Evolutionary conservation across 2,113 vertebrate species (phyloP).

Genomic region (Hiodon tergisus): DNA sequence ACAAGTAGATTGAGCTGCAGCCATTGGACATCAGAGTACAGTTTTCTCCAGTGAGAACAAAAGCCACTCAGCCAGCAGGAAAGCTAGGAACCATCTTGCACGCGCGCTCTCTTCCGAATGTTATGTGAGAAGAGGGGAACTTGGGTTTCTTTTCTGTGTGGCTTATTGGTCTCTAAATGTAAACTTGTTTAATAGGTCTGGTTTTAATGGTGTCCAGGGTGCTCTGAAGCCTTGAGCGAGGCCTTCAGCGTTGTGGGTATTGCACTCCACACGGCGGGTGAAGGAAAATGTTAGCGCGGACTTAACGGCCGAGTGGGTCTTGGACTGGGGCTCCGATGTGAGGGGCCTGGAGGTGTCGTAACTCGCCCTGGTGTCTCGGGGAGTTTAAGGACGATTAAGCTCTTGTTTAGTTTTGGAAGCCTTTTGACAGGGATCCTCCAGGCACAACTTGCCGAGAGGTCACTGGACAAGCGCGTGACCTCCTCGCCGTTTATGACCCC

Average conservation of each 20-base stretch:
- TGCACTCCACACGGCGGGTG: neutral
- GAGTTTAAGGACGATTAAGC: conserved; percentile 11
- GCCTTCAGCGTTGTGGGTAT: neutral
- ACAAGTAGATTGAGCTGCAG: conserved; percentile 26
- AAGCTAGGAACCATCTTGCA: neutral
- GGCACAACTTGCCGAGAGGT: neutral
- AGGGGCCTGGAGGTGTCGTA: conserved; percentile 4
- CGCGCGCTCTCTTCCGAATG: neutral
- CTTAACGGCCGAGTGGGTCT: conserved; percentile 5
- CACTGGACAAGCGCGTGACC: neutral
- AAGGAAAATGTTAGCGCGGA: conserved; percentile 11
- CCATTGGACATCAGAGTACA: neutral
- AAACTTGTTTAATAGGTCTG: conserved; percentile 16
- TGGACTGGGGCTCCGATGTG: neutral
- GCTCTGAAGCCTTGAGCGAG: neutral
- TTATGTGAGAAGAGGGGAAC: neutral
- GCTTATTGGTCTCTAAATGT: conserved; percentile 1
- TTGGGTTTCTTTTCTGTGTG: conserved; percentile 1
- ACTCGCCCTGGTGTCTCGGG: neutral
- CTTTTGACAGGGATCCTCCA: neutral
- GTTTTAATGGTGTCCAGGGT: conserved; percentile 20
- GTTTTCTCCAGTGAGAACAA: neutral
- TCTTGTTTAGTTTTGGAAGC: conserved; percentile 1
- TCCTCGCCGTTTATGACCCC: conserved; percentile 1
- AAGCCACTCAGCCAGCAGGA: neutral